Percentiles rank a stretch among this genome's conserved stretches.
Conservation (phyloP, 2,797 vertebrate genomes). For the Macropodus opercularis region DNA sequence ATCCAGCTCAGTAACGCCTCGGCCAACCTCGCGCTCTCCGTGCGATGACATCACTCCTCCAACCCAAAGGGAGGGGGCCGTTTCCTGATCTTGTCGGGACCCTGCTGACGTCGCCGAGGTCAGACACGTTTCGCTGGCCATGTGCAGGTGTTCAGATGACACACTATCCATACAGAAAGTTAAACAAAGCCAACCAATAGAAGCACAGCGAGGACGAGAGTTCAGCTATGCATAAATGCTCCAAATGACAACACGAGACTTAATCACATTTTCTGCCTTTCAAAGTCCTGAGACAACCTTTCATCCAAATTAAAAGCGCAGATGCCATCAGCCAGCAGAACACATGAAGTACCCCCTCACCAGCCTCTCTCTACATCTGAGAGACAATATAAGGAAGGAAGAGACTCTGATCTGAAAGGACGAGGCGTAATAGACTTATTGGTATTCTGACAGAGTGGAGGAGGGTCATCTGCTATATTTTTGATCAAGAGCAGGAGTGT, state of each 20-base stretch:
- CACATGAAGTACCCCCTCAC: constrained; percentile 52
- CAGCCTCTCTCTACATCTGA: no score
- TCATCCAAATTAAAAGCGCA: constrained; percentile 29
- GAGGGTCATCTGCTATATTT: constrained; percentile 35
- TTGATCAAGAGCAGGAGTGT: constrained; percentile 32
- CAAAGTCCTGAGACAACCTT: constrained; percentile 21
- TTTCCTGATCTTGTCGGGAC: constrained; percentile 60
- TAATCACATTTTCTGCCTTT: constrained; percentile 8
- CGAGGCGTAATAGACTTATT: constrained; percentile 52
- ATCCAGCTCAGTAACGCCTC: constrained; percentile 62
- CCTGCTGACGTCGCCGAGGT: constrained; percentile 56
- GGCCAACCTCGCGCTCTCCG: constrained; percentile 56
- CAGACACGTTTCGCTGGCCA: constrained; percentile 45
- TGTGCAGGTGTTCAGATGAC: constrained; percentile 50
- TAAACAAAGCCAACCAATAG: constrained; percentile 10
- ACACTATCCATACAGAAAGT: constrained; percentile 35
- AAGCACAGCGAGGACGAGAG: not conserved
- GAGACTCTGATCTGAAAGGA: constrained; percentile 58
- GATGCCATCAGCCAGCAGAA: constrained; percentile 26
- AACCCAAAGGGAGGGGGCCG: constrained; percentile 46
- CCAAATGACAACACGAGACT: constrained; percentile 1
- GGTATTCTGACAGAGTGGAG: constrained; percentile 54
- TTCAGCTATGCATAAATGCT: constrained; percentile 3
- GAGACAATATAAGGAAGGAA: constrained; percentile 60
- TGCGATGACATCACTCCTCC: constrained; percentile 77